phyloP scores from a whole-genome alignment of 2,797 vertebrate genomes.

The Phoxinus dragarum region DNA sequence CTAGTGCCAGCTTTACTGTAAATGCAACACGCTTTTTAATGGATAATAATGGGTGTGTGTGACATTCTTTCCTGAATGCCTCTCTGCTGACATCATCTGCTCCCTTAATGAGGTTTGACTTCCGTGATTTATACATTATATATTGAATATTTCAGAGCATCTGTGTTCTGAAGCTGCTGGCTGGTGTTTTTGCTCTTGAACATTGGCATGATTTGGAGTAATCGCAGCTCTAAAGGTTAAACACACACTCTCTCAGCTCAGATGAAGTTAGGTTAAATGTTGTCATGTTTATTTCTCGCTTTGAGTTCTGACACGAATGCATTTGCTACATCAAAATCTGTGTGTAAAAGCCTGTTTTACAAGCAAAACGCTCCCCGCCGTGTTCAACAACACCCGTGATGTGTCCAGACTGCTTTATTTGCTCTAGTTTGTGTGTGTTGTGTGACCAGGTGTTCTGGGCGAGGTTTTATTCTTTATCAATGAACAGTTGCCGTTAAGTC shows the following conservation, averaged over 20 bases:
- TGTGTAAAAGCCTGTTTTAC: background rate
- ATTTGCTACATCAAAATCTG: background rate
- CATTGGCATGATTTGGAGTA: background rate
- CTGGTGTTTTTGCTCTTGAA: background rate
- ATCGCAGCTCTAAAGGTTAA: background rate
- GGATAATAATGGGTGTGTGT: background rate
- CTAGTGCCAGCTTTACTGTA: slow-evolving; percentile 33
- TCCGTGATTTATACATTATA: background rate
- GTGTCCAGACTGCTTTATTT: background rate
- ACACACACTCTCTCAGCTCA: background rate
- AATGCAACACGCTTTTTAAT: slow-evolving; percentile 6
- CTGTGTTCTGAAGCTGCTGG: slow-evolving; percentile 18
- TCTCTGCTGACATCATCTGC: background rate
- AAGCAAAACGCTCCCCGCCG: background rate
- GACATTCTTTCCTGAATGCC: background rate
- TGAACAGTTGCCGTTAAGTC: background rate
- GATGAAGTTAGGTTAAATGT: background rate
- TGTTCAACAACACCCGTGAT: background rate
- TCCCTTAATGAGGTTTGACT: slow-evolving; percentile 6
- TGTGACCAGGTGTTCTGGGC: background rate
- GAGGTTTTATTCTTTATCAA: background rate
- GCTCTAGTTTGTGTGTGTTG: background rate
- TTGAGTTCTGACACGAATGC: background rate
- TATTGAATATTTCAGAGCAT: background rate
- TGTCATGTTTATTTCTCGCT: background rate